Evolutionary conservation across 2,888 invertebrate species (phyloP).

Genomic region (Cryptocheilus praepositus): DNA sequence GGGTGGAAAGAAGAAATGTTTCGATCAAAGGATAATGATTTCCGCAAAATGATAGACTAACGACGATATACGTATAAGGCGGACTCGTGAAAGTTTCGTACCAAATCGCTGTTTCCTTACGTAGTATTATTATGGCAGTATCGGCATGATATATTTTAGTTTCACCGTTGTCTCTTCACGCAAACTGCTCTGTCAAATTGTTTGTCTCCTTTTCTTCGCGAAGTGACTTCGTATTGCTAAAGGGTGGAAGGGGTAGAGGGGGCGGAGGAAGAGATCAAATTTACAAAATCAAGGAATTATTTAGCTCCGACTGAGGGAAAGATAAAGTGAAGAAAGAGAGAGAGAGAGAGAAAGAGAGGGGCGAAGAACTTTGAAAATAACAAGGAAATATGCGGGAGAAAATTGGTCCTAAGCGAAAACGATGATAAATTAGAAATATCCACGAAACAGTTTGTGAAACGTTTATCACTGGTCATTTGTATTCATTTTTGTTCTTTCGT

Average conservation of each 20-base stretch:
- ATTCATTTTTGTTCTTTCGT: neutral
- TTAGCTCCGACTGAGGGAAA: constrained; percentile 1
- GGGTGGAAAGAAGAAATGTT: constrained; percentile 12
- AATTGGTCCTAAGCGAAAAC: constrained; percentile 45
- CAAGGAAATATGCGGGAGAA: constrained; percentile 5
- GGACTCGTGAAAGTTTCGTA: constrained; percentile 55
- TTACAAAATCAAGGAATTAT: constrained; percentile 18
- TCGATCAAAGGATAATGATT: constrained; percentile 7
- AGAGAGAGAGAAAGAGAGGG: constrained; percentile 14
- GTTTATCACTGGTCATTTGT: neutral
- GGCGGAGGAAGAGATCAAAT: constrained; percentile 19
- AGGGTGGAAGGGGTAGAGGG: constrained; percentile 15
- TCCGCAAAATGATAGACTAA: constrained; percentile 3
- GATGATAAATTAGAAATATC: constrained; percentile 42
- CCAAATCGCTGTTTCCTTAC: constrained; percentile 61
- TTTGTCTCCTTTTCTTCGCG: neutral
- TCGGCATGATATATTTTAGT: constrained; percentile 64
- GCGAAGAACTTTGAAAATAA: neutral
- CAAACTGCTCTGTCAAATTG: neutral
- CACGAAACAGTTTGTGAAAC: neutral
- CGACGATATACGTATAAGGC: constrained; percentile 41
- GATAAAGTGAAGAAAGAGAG: neutral
- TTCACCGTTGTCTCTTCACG: neutral
- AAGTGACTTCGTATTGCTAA: constrained; percentile 23
- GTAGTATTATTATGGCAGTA: constrained; percentile 68